These are phyloP conservation scores for Polyommatus iphigenia DNA, from an alignment of 2,888 invertebrate species.

Conservation along the genomic window DNA sequence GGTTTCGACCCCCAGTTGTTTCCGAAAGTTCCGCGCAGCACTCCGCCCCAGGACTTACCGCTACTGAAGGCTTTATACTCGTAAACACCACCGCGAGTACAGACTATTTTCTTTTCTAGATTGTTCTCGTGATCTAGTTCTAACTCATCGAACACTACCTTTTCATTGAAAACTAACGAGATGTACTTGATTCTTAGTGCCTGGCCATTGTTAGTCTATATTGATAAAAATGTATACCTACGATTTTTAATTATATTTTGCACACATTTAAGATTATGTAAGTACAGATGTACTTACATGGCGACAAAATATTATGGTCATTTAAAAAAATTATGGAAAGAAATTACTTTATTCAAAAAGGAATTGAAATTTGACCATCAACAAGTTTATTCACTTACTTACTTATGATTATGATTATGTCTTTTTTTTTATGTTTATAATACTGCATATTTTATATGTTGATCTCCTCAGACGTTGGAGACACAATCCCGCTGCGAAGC, in stretches of 20 bases:
- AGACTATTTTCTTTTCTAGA: slow-evolving; percentile 25
- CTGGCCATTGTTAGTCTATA: background rate
- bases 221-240: background rate
- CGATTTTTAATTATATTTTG: no score
- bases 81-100: slow-evolving; percentile 27
- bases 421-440: no score
- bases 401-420: no score
- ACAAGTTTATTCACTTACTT: no score
- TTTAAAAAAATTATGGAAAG: no score
- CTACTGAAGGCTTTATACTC: slow-evolving; percentile 44
- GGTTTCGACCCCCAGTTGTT: slow-evolving; percentile 61
- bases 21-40: slow-evolving; percentile 61
- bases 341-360: no score
- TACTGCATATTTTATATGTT: background rate
- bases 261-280: no score
- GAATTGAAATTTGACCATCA: no score
- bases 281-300: no score
- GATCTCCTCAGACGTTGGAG: background rate
- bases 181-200: background rate
- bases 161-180: background rate
- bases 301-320: no score
- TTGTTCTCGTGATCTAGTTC: slow-evolving; percentile 17
- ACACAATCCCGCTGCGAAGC: background rate
- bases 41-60: slow-evolving; percentile 54
- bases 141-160: background rate